Evolutionary conservation across 2,888 invertebrate species (phyloP).

Genomic region (Tachina grossa): DNA sequence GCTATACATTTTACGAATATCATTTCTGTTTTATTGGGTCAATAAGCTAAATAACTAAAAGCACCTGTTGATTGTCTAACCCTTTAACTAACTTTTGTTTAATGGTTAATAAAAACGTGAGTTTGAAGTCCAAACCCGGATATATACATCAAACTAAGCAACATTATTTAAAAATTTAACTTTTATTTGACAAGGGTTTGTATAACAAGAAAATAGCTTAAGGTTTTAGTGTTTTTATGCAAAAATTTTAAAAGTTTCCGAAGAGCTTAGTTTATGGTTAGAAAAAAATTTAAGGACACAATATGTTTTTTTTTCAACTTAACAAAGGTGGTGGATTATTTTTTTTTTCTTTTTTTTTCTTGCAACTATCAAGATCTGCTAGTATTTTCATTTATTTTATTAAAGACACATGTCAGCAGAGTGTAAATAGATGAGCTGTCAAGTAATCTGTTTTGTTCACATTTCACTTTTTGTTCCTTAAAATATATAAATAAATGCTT

Average conservation of each 20-base stretch:
- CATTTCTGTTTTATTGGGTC: constrained; percentile 64
- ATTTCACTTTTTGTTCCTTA: constrained; percentile 36
- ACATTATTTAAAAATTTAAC: constrained; percentile 59
- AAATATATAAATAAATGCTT: constrained; percentile 49
- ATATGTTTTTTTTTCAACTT: constrained; percentile 41
- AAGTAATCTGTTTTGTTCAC: constrained; percentile 71
- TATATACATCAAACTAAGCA: constrained; percentile 70
- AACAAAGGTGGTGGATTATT: constrained; percentile 49
- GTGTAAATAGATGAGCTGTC: constrained; percentile 72
- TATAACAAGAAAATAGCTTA: constrained; percentile 47
- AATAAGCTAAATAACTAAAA: constrained; percentile 68
- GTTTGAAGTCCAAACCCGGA: constrained; percentile 61
- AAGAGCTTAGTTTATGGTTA: constrained; percentile 56
- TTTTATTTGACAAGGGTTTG: constrained; percentile 67
- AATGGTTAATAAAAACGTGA: constrained; percentile 39
- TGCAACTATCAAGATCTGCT: constrained; percentile 48
- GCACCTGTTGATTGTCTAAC: constrained; percentile 66
- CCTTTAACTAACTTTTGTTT: constrained; percentile 56
- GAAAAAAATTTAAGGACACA: constrained; percentile 56
- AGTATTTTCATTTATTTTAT: constrained; percentile 12
- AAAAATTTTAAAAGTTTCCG: background rate
- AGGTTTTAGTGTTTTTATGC: constrained; percentile 40
- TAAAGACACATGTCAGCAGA: constrained; percentile 70
- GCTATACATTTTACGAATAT: background rate
- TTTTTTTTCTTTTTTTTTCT: no score